These are phyloP conservation scores for Urosaurus nigricauda DNA, from an alignment of 2,797 vertebrate species.

Conservation along the genomic window DNA sequence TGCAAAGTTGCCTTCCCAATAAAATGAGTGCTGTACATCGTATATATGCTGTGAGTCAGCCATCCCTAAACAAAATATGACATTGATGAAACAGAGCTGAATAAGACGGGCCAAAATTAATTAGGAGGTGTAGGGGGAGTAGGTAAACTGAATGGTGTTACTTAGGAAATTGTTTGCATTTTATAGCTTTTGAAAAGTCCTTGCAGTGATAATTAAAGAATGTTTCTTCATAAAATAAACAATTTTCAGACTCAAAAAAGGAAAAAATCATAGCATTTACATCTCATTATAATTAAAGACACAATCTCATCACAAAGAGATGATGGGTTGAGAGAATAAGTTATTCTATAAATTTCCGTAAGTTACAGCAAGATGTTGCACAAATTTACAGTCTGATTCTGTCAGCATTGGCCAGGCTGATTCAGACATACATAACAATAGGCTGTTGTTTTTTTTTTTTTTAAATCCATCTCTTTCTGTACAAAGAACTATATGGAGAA, in stretches of 20 bases:
- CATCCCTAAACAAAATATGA: conserved; percentile 50
- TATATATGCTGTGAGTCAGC: conserved; percentile 38
- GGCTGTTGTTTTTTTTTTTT: background rate
- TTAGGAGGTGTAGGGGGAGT: conserved; percentile 25
- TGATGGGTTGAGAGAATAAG: conserved; percentile 6
- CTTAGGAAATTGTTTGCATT: conserved; percentile 29
- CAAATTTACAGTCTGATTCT: background rate
- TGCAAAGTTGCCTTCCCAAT: conserved; percentile 31
- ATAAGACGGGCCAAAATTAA: conserved; percentile 45
- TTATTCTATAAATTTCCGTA: background rate
- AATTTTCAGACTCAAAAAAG: background rate
- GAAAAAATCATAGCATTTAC: conserved; percentile 13
- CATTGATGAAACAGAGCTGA: conserved; percentile 50
- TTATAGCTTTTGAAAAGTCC: background rate
- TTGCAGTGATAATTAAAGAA: conserved; percentile 22
- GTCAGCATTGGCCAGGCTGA: background rate
- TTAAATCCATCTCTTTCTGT: background rate
- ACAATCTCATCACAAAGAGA: too few species aligned
- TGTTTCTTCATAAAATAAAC: accelerated
- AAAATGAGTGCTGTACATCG: conserved; percentile 19
- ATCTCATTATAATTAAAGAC: too few species aligned
- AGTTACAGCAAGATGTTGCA: background rate
- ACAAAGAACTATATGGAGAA: background rate
- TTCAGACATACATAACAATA: background rate
- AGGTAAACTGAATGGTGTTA: conserved; percentile 25